Percentiles rank a stretch among this genome's conserved stretches.
These are phyloP conservation scores for Leucopsar rothschildi DNA, from an alignment of 2,113 vertebrate species.

Conservation along the genomic window DNA sequence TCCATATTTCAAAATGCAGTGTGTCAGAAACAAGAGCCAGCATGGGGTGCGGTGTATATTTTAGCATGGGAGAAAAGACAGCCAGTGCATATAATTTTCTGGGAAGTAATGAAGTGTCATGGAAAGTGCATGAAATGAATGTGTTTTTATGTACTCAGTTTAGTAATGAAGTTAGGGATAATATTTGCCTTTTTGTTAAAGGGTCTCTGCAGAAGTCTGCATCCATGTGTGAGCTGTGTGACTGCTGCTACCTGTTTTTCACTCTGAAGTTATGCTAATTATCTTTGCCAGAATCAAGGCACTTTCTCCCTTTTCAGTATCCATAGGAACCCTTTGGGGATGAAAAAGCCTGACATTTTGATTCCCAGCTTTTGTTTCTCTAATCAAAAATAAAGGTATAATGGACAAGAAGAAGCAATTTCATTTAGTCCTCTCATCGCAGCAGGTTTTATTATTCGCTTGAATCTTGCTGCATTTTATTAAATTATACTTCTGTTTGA, in stretches of 20 bases:
- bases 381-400: constrained; percentile 34
- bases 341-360: constrained; percentile 24
- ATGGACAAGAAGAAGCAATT: constrained; percentile 8
- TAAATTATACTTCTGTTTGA: constrained; percentile 28
- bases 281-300: background rate
- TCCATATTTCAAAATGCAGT: background rate
- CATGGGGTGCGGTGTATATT: background rate
- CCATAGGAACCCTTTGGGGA: background rate
- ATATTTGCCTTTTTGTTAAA: background rate
- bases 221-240: background rate
- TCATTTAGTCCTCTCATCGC: background rate
- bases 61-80: background rate
- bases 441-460: constrained; percentile 12
- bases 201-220: background rate
- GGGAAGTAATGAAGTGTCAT: constrained; percentile 12
- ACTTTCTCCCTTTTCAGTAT: constrained; percentile 27
- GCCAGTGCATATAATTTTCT: background rate
- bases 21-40: background rate
- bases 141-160: background rate
- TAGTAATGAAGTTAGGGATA: constrained; percentile 21
- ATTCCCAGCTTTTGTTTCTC: constrained; percentile 49
- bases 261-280: constrained; percentile 17
- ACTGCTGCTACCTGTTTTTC: background rate
- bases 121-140: background rate
- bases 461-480: constrained; percentile 41